A percentile compares a stretch with the other conserved stretches of the same genome.
phyloP scores from a whole-genome alignment of 2,113 vertebrate species.

The Athene cunicularia region DNA sequence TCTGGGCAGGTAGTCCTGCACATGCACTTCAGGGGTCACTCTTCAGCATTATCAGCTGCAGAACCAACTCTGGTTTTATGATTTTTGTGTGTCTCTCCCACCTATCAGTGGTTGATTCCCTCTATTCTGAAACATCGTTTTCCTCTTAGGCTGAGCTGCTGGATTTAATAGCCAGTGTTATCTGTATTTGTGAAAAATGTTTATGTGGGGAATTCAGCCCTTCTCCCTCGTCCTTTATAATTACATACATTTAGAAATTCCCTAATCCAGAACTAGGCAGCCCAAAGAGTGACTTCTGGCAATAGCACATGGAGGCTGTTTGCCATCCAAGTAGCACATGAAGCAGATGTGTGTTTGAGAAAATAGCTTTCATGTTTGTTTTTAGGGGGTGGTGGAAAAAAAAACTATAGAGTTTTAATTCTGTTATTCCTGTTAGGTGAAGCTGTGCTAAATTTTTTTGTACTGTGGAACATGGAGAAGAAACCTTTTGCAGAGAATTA shows the following conservation, averaged over 20 bases:
- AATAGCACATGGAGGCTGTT: not conserved
- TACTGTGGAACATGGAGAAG: not conserved
- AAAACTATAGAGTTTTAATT: not conserved
- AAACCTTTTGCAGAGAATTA: not conserved
- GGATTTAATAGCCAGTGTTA: not conserved
- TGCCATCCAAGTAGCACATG: not conserved
- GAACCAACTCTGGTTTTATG: not conserved
- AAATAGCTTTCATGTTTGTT: not conserved
- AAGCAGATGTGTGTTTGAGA: not conserved
- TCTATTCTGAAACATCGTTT: not conserved
- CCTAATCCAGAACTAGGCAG: not conserved
- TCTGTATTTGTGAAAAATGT: not conserved
- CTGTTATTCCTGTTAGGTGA: not conserved
- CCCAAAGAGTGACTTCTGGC: not conserved
- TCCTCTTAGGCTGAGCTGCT: not conserved
- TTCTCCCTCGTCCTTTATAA: not conserved
- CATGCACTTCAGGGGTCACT: not conserved
- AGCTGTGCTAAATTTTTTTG: not conserved
- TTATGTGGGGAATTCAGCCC: not conserved
- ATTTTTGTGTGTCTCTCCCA: not conserved
- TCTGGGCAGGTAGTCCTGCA: not conserved
- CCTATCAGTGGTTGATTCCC: too few relatives aligned
- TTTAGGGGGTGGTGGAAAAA: not conserved
- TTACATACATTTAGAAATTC: not conserved
- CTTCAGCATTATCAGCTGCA: fast-evolving